phyloP scores from a whole-genome alignment of 2,888 invertebrate species.

The Calameuta filiformis region DNA sequence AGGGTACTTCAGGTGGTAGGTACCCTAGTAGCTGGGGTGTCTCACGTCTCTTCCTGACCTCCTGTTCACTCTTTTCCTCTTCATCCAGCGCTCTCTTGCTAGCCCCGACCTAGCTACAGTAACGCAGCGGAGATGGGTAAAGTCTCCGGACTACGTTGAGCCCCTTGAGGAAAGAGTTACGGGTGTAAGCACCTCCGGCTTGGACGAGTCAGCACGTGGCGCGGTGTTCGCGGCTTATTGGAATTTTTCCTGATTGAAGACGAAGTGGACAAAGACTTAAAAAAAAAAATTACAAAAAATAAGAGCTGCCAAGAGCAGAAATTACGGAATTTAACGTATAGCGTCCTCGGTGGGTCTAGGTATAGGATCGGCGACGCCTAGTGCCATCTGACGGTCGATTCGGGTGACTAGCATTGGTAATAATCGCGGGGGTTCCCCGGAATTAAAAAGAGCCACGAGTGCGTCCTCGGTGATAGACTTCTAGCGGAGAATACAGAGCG shows the following conservation, averaged over 20 bases:
- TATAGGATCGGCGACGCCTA: too few relatives aligned
- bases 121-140: too few relatives aligned
- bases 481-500: not conserved
- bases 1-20: slow-evolving; percentile 56
- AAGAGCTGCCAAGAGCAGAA: too few relatives aligned
- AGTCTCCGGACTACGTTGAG: too few relatives aligned
- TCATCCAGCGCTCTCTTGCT: slow-evolving; percentile 3
- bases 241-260: too few relatives aligned
- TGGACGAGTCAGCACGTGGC: slow-evolving; percentile 5
- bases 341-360: too few relatives aligned
- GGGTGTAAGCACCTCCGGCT: not conserved
- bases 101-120: too few relatives aligned
- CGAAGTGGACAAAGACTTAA: too few relatives aligned
- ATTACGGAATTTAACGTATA: too few relatives aligned
- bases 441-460: not conserved
- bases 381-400: too few relatives aligned
- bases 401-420: not conserved
- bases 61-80: slow-evolving; percentile 15
- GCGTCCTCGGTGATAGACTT: not conserved
- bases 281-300: too few relatives aligned
- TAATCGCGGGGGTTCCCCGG: not conserved
- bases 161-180: too few relatives aligned
- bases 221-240: not conserved
- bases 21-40: slow-evolving; percentile 28
- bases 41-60: slow-evolving; percentile 12